Percentiles rank a stretch among this genome's conserved stretches.
These are phyloP conservation scores for Esox lucius DNA, from an alignment of 2,797 vertebrate genomes.

Conservation along the genomic window DNA sequence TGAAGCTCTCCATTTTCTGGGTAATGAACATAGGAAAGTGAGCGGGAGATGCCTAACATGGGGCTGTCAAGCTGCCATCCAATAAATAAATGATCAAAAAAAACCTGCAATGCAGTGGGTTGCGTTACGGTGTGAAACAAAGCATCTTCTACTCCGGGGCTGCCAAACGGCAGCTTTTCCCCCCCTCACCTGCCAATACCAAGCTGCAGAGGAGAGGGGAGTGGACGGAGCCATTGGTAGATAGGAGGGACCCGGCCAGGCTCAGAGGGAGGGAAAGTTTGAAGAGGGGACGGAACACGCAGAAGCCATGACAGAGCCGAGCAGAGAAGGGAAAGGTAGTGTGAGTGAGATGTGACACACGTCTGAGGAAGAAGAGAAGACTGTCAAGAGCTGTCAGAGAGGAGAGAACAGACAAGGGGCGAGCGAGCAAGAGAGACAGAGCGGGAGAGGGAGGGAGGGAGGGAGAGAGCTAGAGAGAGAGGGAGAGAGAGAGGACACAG, in stretches of 20 bases:
- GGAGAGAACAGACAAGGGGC: conserved; percentile 61
- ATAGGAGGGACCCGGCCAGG: background rate
- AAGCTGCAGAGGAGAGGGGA: background rate
- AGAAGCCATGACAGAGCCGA: background rate
- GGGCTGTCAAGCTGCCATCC: conserved; percentile 69
- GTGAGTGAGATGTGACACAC: conserved; percentile 64
- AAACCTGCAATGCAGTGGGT: conserved; percentile 74
- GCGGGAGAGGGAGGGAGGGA: conserved; percentile 48
- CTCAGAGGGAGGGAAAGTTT: conserved; percentile 2
- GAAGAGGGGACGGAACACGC: background rate
- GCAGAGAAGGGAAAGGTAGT: conserved; percentile 51
- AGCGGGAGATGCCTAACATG: conserved; percentile 21
- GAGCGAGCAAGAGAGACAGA: conserved; percentile 31
- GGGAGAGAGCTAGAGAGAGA: conserved; percentile 45
- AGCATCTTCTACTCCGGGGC: conserved; percentile 6
- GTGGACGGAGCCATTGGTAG: background rate
- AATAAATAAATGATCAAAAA: conserved; percentile 75
- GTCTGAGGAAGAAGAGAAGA: conserved; percentile 51
- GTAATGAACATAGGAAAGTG: conserved; percentile 32
- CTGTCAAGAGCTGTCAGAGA: conserved; percentile 55
- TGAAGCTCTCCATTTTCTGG: conserved; percentile 43
- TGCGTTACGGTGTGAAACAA: conserved; percentile 28
- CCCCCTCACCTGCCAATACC: background rate
- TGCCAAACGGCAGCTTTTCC: background rate
- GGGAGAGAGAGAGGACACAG: conserved; percentile 58